These are phyloP conservation scores for Palythoa grandis DNA, from an alignment of 92 coral and sea anemone species.

Conservation along the genomic window DNA sequence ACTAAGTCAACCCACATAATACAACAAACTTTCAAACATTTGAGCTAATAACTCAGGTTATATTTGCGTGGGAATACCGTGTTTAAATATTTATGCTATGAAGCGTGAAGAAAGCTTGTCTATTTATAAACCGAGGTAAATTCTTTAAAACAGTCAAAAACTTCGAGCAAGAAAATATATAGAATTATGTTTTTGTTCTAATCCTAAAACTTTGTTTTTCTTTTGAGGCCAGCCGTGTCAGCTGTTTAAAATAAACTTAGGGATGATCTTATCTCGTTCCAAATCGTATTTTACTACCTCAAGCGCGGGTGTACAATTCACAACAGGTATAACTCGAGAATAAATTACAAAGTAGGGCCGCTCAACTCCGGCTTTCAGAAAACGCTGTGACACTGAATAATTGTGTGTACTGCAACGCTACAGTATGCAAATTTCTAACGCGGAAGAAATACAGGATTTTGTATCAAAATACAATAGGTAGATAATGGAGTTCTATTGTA, in stretches of 20 bases:
- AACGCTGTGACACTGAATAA: neutral
- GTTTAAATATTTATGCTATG: slow-evolving; percentile 35
- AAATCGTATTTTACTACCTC: slow-evolving; percentile 15
- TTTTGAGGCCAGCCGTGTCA: neutral
- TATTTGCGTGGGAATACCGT: slow-evolving; percentile 39
- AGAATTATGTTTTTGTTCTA: neutral
- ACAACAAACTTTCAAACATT: neutral
- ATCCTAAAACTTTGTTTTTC: neutral
- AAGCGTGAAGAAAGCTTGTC: neutral
- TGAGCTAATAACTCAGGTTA: neutral
- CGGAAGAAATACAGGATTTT: slow-evolving; percentile 31
- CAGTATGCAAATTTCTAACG: slow-evolving; percentile 25
- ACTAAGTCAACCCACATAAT: neutral
- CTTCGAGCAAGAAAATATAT: neutral
- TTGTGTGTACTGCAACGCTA: neutral
- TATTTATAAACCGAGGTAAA: slow-evolving; percentile 18
- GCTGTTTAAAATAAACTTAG: neutral
- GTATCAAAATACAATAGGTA: slow-evolving; percentile 14
- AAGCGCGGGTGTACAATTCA: slow-evolving; percentile 10
- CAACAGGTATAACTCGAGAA: neutral
- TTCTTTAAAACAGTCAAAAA: neutral
- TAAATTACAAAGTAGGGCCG: neutral
- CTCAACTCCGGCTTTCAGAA: too few species aligned
- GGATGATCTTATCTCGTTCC: neutral
- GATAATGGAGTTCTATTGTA: slow-evolving; percentile 35